Evolutionary conservation across 2,113 vertebrate species (phyloP).

Genomic region (Oncorhynchus gorbuscha): DNA sequence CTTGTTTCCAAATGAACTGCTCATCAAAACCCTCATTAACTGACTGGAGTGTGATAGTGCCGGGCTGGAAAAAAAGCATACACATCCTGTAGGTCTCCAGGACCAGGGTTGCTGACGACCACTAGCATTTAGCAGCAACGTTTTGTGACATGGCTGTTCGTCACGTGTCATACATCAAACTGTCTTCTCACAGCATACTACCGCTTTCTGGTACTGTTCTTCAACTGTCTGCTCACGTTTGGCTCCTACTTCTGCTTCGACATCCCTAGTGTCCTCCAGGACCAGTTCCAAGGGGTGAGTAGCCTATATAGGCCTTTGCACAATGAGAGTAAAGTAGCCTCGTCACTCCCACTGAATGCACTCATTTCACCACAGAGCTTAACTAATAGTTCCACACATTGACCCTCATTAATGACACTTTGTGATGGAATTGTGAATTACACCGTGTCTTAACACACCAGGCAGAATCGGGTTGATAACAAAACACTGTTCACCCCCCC

Average conservation of each 20-base stretch:
- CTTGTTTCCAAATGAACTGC: not conserved
- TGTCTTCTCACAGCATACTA: slow-evolving; percentile 58
- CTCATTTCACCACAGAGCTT: not conserved
- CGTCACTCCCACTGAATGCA: not conserved
- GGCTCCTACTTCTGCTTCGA: slow-evolving; percentile 83
- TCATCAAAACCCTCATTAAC: no score
- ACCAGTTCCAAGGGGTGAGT: slow-evolving; percentile 80
- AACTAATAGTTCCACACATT: not conserved
- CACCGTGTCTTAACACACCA: no score
- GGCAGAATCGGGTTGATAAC: not conserved
- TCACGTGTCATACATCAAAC: no score
- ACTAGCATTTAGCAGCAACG: not conserved
- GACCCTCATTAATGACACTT: not conserved
- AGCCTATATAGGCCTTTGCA: not conserved
- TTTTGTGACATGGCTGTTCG: not conserved
- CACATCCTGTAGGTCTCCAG: not conserved
- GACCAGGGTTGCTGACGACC: not conserved
- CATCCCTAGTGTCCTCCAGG: slow-evolving; percentile 80
- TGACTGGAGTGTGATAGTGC: not conserved
- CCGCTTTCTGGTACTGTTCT: slow-evolving; percentile 79
- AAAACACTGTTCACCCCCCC: not conserved
- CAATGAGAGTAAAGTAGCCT: not conserved
- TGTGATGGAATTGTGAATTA: not conserved
- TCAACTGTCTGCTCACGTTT: slow-evolving; percentile 81
- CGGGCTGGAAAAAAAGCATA: not conserved